These are phyloP conservation scores for Lagenorhynchus albirostris DNA, from an alignment of 2,113 vertebrate species.

Conservation along the genomic window DNA sequence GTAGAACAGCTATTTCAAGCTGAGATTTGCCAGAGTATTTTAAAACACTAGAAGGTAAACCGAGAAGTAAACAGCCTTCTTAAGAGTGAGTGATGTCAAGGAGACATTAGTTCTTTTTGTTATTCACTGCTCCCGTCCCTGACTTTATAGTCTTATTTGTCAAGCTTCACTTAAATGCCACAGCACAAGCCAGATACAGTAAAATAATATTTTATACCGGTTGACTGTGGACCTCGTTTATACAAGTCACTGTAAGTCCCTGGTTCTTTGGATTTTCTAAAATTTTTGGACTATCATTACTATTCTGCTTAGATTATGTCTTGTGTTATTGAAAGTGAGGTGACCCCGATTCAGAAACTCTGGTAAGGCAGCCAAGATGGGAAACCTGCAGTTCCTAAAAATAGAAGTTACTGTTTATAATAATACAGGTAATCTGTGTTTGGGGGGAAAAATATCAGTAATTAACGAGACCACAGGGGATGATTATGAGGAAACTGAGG, in stretches of 20 bases:
- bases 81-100: constrained; percentile 46
- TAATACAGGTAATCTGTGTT: background rate
- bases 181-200: background rate
- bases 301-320: constrained; percentile 57
- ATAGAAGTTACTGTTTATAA: constrained; percentile 71
- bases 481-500: background rate
- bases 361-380: constrained; percentile 67
- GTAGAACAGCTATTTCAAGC: constrained; percentile 52
- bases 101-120: constrained; percentile 48
- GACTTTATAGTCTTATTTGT: constrained; percentile 43
- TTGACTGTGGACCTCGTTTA: background rate
- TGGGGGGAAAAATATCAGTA: background rate
- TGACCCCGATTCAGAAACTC: constrained; percentile 63
- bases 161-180: constrained; percentile 46
- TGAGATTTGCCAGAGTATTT: constrained; percentile 65
- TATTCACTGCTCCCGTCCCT: constrained; percentile 46
- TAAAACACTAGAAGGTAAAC: constrained; percentile 62
- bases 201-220: background rate
- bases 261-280: constrained; percentile 35
- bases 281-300: constrained; percentile 48
- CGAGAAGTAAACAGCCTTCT: constrained; percentile 58
- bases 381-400: constrained; percentile 71
- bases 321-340: constrained; percentile 50
- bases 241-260: background rate
- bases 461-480: background rate